Percentiles rank a stretch among this genome's conserved stretches.
Conservation (phyloP, 2,113 vertebrate genomes). For the Labeo rohita region DNA sequence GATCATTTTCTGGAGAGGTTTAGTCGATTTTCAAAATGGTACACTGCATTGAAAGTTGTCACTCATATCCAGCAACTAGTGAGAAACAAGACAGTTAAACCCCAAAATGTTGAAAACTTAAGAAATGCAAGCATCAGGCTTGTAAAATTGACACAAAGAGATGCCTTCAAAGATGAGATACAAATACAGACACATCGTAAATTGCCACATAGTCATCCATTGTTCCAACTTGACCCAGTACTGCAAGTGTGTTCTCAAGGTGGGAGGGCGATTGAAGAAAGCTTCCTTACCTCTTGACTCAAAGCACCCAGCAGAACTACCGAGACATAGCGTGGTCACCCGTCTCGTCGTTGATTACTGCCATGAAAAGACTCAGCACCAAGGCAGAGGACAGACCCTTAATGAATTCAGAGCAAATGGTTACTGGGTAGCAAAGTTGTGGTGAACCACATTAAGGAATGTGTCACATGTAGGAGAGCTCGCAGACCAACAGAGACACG, state of each 20-base stretch:
- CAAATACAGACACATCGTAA: background rate
- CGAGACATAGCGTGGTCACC: constrained; percentile 25
- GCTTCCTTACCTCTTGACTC: background rate
- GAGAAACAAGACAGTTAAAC: background rate
- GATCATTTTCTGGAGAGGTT: constrained; percentile 15
- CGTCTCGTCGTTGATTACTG: background rate
- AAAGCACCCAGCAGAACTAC: constrained; percentile 33
- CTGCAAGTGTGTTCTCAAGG: constrained; percentile 37
- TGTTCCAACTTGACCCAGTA: constrained; percentile 31
- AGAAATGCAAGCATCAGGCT: constrained; percentile 11
- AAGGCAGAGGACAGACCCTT: constrained; percentile 46
- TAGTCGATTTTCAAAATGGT: background rate
- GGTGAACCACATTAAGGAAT: constrained; percentile 25
- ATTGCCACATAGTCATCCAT: background rate
- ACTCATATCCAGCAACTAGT: constrained; percentile 23
- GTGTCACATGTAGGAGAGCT: constrained; percentile 41
- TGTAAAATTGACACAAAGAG: constrained; percentile 4
- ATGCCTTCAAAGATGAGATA: constrained; percentile 36
- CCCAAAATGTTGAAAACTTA: constrained; percentile 29
- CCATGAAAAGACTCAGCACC: constrained; percentile 30
- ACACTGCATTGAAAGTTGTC: constrained; percentile 39
- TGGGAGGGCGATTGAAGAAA: background rate
- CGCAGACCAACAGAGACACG: constrained; percentile 38
- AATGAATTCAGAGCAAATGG: constrained; percentile 45
- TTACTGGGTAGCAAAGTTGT: constrained; percentile 47